These are phyloP conservation scores for Falcaria lacertinaria DNA, from an alignment of 2,888 invertebrate species.

Conservation along the genomic window DNA sequence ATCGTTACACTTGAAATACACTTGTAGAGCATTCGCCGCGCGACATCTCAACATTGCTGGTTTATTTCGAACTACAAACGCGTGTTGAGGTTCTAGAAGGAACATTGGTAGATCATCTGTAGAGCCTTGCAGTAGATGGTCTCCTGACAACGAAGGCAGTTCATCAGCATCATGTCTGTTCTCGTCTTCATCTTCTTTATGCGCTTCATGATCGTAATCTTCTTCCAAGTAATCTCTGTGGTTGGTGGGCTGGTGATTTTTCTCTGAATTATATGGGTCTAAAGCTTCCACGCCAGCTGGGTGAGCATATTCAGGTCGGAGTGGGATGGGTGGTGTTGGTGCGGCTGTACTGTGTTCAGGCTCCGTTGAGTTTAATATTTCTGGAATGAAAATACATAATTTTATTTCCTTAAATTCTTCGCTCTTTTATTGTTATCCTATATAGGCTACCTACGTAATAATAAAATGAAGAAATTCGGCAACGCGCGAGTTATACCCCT, in stretches of 20 bases:
- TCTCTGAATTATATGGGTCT: slow-evolving; percentile 73
- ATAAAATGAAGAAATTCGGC: too few relatives aligned
- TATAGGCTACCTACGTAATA: too few relatives aligned
- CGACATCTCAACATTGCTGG: slow-evolving; percentile 94
- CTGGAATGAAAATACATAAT: slow-evolving; percentile 48
- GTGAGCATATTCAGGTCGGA: slow-evolving; percentile 70
- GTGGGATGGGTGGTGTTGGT: slow-evolving; percentile 58
- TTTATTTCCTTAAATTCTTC: too few relatives aligned
- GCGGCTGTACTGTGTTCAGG: slow-evolving; percentile 49
- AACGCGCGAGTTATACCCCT: too few relatives aligned
- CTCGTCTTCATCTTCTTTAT: slow-evolving; percentile 70
- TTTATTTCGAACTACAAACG: slow-evolving; percentile 94
- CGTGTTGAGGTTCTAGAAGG: slow-evolving; percentile 90
- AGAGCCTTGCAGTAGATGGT: slow-evolving; percentile 73
- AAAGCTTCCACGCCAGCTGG: slow-evolving; percentile 70
- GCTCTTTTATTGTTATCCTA: too few relatives aligned
- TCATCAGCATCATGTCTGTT: slow-evolving; percentile 73
- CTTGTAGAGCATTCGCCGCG: slow-evolving; percentile 92
- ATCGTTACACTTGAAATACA: slow-evolving; percentile 95
- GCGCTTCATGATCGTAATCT: slow-evolving; percentile 69
- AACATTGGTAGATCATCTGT: slow-evolving; percentile 91
- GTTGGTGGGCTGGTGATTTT: slow-evolving; percentile 53
- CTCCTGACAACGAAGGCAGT: slow-evolving; percentile 66
- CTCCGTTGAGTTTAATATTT: slow-evolving; percentile 57
- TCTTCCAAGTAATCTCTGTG: slow-evolving; percentile 71